These are phyloP conservation scores for Ptychodera flava DNA, from an alignment of 35 echinoderm and acorn worm species.

Conservation along the genomic window DNA sequence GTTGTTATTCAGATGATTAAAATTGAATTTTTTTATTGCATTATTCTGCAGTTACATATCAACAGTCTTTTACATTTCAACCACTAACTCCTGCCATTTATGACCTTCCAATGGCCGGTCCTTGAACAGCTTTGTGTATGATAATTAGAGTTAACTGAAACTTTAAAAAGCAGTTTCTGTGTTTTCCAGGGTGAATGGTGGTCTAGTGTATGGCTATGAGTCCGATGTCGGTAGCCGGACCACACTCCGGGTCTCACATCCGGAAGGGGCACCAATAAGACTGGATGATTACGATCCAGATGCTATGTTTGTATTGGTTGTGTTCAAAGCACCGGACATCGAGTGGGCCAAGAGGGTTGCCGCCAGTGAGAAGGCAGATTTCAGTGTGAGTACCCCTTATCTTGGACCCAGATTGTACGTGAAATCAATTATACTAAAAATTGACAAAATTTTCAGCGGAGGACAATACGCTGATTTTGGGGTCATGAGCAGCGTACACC, in stretches of 20 bases:
- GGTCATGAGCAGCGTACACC: too few relatives aligned
- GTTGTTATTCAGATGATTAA: background rate
- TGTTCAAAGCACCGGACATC: background rate
- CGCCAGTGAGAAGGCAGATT: background rate
- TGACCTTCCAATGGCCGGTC: background rate
- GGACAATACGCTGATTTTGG: too few relatives aligned
- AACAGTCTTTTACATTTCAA: background rate
- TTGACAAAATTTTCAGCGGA: too few relatives aligned
- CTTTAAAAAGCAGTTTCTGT: background rate
- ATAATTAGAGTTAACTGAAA: background rate
- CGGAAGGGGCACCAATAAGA: slow-evolving; percentile 47
- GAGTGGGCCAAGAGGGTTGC: background rate
- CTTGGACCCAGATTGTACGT: too few relatives aligned
- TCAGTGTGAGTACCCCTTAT: background rate
- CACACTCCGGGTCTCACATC: slow-evolving; percentile 74
- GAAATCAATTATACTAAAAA: too few relatives aligned
- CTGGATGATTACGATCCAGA: background rate
- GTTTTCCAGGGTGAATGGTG: slow-evolving; percentile 72
- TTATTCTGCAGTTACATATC: background rate
- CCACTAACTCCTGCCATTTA: background rate
- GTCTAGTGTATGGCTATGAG: slow-evolving; percentile 50
- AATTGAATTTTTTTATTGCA: background rate
- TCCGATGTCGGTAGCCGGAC: slow-evolving; percentile 75
- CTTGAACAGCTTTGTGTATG: background rate
- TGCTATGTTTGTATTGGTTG: background rate